Conservation (phyloP, 1,140 invertebrate species). For the Drosophila mayri region DNA sequence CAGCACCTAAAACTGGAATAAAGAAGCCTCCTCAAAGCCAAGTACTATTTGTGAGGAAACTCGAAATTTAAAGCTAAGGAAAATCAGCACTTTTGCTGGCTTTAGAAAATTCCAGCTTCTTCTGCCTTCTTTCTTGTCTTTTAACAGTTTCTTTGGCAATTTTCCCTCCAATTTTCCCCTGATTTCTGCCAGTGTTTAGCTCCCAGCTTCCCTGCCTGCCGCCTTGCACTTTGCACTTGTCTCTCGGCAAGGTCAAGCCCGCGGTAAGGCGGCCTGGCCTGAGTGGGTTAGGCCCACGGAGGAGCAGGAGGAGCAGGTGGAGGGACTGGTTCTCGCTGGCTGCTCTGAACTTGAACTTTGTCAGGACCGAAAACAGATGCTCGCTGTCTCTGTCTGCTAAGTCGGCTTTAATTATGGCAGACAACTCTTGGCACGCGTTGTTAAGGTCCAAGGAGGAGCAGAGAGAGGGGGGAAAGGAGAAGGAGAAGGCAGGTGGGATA, state of each 20-base stretch:
- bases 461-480: neutral
- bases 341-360: slow-evolving; percentile 53
- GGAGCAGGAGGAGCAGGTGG: neutral
- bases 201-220: slow-evolving; percentile 22
- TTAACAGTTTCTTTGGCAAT: neutral
- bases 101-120: neutral
- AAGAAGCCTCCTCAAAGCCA: fast-evolving
- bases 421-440: slow-evolving; percentile 38
- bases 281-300: slow-evolving; percentile 4
- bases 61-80: neutral
- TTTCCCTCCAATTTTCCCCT: neutral
- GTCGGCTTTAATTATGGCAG: slow-evolving; percentile 53
- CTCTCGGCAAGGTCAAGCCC: slow-evolving; percentile 33
- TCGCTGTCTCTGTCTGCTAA: slow-evolving; percentile 51
- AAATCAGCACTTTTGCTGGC: neutral
- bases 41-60: neutral
- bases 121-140: neutral
- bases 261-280: slow-evolving; percentile 1
- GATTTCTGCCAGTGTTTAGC: slow-evolving; percentile 3
- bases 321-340: slow-evolving; percentile 4
- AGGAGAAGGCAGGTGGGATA: no score
- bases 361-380: slow-evolving; percentile 50
- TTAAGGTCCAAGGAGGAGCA: neutral
- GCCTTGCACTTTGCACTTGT: slow-evolving; percentile 47
- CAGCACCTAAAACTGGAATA: neutral